phyloP scores from a whole-genome alignment of 2,888 invertebrate genomes.

The Fabriciana adippe region DNA sequence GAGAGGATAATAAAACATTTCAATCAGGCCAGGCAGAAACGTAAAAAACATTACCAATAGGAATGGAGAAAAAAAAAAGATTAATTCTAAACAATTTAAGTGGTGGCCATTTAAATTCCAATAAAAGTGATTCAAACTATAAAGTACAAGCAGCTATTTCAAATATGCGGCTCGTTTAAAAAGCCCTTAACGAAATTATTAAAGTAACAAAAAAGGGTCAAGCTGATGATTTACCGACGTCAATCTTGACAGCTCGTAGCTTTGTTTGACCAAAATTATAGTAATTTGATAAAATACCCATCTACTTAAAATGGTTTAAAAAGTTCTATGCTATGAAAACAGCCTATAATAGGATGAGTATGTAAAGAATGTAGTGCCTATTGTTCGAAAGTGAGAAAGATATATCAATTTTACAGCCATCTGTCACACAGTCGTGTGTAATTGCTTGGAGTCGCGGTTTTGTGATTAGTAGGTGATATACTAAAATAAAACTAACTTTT shows the following conservation, averaged over 20 bases:
- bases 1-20: no score
- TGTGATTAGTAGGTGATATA: no score
- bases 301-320: slow-evolving; percentile 72
- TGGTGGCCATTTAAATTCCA: slow-evolving; percentile 69
- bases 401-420: not conserved
- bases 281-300: slow-evolving; percentile 79
- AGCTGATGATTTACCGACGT: slow-evolving; percentile 78
- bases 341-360: slow-evolving; percentile 61
- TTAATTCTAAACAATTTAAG: slow-evolving; percentile 62
- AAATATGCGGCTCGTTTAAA: slow-evolving; percentile 77
- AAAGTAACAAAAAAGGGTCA: slow-evolving; percentile 72
- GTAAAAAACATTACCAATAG: not conserved
- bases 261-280: slow-evolving; percentile 79
- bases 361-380: slow-evolving; percentile 58
- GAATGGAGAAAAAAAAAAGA: slow-evolving; percentile 14
- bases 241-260: slow-evolving; percentile 79
- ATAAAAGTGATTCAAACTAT: slow-evolving; percentile 68
- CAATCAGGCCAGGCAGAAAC: no score
- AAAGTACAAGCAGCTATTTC: slow-evolving; percentile 74
- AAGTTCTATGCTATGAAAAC: slow-evolving; percentile 51
- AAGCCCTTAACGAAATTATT: slow-evolving; percentile 80
- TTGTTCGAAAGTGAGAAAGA: not conserved
- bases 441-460: no score
- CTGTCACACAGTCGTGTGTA: not conserved
- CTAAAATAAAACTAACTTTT: no score